Percentiles rank a stretch among this genome's conserved stretches.
phyloP scores from a whole-genome alignment of 2,888 invertebrate genomes.

The Cyclophora punctaria region DNA sequence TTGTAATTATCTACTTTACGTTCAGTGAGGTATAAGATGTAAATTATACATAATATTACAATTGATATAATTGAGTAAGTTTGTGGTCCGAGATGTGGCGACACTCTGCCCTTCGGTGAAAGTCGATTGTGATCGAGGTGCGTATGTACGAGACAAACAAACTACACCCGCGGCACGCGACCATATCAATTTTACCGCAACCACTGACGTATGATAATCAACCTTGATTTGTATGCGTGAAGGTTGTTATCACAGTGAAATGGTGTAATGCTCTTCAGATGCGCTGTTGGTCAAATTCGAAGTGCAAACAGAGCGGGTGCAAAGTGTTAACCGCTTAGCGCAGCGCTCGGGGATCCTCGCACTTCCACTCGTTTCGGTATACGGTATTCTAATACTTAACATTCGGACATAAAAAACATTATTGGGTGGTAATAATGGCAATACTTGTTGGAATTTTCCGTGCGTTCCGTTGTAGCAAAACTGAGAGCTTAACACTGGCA shows the following conservation, averaged over 20 bases:
- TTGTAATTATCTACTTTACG: too few species aligned
- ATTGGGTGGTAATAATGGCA: too few species aligned
- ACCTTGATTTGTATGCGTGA: slow-evolving; percentile 25
- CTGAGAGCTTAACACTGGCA: too few species aligned
- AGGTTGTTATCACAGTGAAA: slow-evolving; percentile 28
- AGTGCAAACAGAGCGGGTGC: slow-evolving; percentile 37
- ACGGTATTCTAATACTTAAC: too few species aligned
- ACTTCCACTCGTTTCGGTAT: slow-evolving; percentile 15
- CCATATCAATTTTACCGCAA: slow-evolving; percentile 34
- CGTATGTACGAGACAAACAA: slow-evolving; percentile 45
- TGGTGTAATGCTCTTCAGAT: slow-evolving; percentile 23
- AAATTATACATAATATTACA: background rate
- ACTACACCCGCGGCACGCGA: slow-evolving; percentile 41
- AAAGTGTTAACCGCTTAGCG: slow-evolving; percentile 33
- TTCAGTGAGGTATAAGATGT: too few species aligned
- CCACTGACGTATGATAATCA: slow-evolving; percentile 19
- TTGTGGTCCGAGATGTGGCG: slow-evolving; percentile 15
- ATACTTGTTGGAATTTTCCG: too few species aligned
- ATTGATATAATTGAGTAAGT: slow-evolving; percentile 9
- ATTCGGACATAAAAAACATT: too few species aligned
- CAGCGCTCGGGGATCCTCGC: slow-evolving; percentile 5
- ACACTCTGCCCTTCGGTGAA: slow-evolving; percentile 61
- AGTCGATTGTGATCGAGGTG: slow-evolving; percentile 57
- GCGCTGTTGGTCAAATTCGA: slow-evolving; percentile 37
- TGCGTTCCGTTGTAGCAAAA: too few species aligned